These are phyloP conservation scores for Drosophila navojoa DNA, from an alignment of 1,140 invertebrate species.

Conservation along the genomic window DNA sequence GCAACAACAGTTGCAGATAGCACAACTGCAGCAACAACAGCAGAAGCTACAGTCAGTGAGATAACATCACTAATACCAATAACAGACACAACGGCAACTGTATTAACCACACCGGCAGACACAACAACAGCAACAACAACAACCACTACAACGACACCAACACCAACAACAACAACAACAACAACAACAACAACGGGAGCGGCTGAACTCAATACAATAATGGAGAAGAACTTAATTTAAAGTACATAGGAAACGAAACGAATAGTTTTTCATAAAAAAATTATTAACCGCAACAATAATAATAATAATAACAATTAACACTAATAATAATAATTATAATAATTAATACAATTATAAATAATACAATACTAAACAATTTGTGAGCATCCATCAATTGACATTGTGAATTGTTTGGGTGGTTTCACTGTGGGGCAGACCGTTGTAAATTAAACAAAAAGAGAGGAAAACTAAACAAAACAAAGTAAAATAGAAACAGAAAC, in stretches of 20 bases:
- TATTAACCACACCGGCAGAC: not conserved
- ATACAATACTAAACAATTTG: constrained; percentile 46
- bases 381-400: constrained; percentile 45
- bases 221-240: constrained; percentile 71
- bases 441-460: constrained; percentile 23
- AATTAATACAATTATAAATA: constrained; percentile 18
- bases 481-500: no score
- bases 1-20: not conserved
- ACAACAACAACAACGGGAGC: constrained; percentile 47
- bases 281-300: constrained; percentile 50
- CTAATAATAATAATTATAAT: constrained; percentile 28
- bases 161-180: constrained; percentile 3
- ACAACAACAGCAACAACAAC: constrained; percentile 15
- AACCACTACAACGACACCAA: constrained; percentile 21
- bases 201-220: constrained; percentile 49
- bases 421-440: constrained; percentile 14
- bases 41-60: not conserved
- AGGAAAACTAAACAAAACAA: not conserved
- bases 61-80: not conserved
- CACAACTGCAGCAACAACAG: not conserved
- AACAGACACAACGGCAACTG: constrained; percentile 23
- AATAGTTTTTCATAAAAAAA: constrained; percentile 35
- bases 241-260: constrained; percentile 46
- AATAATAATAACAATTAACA: constrained; percentile 18
- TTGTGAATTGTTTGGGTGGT: constrained; percentile 15